Conservation (phyloP, 2,888 invertebrate species). For the Drosophila anomalipes region DNA sequence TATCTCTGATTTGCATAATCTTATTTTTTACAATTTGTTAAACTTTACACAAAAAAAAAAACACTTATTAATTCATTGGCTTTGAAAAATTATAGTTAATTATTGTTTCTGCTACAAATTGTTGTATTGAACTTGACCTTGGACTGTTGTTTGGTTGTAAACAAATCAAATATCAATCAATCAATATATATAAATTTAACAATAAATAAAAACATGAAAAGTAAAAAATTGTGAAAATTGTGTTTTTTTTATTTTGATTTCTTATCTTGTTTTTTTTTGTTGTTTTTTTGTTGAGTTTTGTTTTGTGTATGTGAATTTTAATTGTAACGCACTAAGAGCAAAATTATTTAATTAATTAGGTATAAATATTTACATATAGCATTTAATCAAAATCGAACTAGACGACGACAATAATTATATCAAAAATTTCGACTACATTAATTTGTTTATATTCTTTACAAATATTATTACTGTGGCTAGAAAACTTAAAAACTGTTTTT, state of each 20-base stretch:
- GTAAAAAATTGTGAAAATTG: constrained; percentile 6
- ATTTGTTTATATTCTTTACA: constrained; percentile 35
- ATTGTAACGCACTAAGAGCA: constrained; percentile 34
- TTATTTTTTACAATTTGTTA: constrained; percentile 23
- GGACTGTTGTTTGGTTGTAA: constrained; percentile 15
- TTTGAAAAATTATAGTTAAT: constrained; percentile 34
- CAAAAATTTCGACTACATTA: constrained; percentile 51
- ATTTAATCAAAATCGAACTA: constrained; percentile 15
- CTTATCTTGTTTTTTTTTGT: constrained; percentile 7
- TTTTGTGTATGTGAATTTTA: constrained; percentile 26
- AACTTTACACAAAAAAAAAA: constrained; percentile 8
- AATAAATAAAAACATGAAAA: neutral
- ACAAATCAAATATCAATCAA: neutral
- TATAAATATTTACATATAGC: constrained; percentile 45
- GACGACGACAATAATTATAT: constrained; percentile 18
- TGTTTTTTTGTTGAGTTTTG: constrained; percentile 14
- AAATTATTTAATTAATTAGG: constrained; percentile 25
- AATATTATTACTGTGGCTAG: constrained; percentile 5
- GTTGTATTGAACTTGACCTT: constrained; percentile 12
- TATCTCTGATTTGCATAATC: constrained; percentile 9
- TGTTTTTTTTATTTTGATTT: constrained; percentile 8
- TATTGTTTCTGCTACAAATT: constrained; percentile 17
- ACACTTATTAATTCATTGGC: constrained; percentile 43
- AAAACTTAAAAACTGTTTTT: constrained; percentile 35
- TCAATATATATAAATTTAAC: neutral